These are phyloP conservation scores for Eupeodes luniger DNA, from an alignment of 2,888 invertebrate genomes.

Conservation along the genomic window DNA sequence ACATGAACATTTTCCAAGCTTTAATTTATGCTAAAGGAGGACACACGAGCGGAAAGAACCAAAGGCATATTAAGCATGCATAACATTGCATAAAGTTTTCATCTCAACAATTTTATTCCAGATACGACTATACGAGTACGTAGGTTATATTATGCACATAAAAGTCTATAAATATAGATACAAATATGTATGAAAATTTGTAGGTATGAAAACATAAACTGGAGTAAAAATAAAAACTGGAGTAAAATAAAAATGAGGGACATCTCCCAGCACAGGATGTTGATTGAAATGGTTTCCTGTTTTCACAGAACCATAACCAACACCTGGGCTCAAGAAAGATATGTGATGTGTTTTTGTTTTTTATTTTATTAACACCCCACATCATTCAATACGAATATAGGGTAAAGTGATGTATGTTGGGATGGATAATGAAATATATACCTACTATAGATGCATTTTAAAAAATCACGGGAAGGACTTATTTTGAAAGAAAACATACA, in stretches of 20 bases:
- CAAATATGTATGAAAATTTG: background rate
- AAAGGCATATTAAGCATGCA: slow-evolving; percentile 33
- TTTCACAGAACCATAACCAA: slow-evolving; percentile 35
- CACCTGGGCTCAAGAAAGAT: slow-evolving; percentile 45
- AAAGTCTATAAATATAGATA: background rate
- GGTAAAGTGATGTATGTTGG: slow-evolving; percentile 6
- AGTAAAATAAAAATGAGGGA: slow-evolving; percentile 16
- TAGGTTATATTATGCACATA: background rate
- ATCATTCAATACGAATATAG: background rate
- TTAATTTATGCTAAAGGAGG: slow-evolving; percentile 36
- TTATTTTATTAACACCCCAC: background rate
- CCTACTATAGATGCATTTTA: no score
- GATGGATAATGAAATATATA: background rate
- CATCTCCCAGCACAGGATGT: slow-evolving; percentile 32
- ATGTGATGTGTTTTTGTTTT: background rate
- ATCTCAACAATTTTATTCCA: slow-evolving; percentile 1
- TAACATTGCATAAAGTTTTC: slow-evolving; percentile 36
- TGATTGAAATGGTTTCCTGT: slow-evolving; percentile 43
- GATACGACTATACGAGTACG: background rate
- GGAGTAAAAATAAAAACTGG: background rate
- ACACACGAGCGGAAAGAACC: slow-evolving; percentile 30
- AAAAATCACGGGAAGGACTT: no score
- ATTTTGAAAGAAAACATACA: no score
- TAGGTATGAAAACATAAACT: background rate
- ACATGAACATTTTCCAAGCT: background rate